Evolutionary conservation across 1,140 invertebrate species (phyloP).

Genomic region (Triops longicaudatus): DNA sequence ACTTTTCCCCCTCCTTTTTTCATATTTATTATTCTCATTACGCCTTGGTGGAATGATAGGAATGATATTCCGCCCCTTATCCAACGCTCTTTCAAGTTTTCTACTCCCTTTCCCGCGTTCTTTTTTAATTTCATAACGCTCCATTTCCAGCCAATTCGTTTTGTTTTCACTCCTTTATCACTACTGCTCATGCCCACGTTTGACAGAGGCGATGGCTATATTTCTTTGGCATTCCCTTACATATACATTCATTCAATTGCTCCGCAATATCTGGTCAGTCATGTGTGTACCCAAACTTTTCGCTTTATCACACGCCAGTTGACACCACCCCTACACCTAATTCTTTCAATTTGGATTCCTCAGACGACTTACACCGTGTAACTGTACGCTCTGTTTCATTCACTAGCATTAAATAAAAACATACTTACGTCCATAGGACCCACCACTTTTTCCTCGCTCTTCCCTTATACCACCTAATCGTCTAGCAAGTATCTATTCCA

Average conservation of each 20-base stretch:
- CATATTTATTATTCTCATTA: not conserved
- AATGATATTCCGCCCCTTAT: not conserved
- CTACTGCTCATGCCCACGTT: constrained; percentile 5
- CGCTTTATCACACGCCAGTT: not conserved
- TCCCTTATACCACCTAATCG: no score
- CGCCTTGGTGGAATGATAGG: not conserved
- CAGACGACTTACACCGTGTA: not conserved
- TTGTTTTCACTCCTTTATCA: not conserved
- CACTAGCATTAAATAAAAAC: no score
- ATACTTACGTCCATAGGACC: no score
- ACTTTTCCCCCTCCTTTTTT: not conserved
- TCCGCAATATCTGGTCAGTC: not conserved
- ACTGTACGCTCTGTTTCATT: no score
- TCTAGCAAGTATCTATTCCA: not conserved
- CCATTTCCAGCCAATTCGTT: not conserved
- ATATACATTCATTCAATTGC: not conserved
- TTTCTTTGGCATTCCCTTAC: constrained; percentile 11
- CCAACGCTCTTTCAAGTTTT: not conserved
- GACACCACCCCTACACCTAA: not conserved
- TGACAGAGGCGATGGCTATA: constrained; percentile 1
- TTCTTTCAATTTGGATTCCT: not conserved
- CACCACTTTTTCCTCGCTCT: no score
- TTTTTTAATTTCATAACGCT: no score
- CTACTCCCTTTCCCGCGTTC: no score
- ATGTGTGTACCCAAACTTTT: not conserved